phyloP scores from a whole-genome alignment of 1,140 invertebrate species.

The Conus ventricosus region DNA sequence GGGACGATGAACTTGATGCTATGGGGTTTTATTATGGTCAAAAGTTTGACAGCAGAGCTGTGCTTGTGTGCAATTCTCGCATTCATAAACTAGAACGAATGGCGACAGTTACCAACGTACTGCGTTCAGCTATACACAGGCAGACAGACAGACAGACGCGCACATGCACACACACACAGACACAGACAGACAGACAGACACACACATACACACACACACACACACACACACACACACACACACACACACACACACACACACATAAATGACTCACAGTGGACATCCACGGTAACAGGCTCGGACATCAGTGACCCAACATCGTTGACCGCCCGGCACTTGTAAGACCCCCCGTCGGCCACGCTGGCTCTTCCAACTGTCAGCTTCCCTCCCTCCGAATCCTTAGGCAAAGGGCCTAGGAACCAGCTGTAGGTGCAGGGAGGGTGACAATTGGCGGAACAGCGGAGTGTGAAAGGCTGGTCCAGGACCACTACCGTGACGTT shows the following conservation, averaged over 20 bases:
- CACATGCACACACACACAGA: no score
- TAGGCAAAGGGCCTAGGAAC: not conserved
- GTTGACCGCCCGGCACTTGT: constrained; percentile 34
- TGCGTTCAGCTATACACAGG: no score
- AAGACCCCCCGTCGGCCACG: constrained; percentile 16
- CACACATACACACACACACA: not conserved
- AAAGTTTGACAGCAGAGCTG: no score
- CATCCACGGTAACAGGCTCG: constrained; percentile 15
- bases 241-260: constrained; percentile 20
- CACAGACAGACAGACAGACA: no score
- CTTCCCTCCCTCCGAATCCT: constrained; percentile 28
- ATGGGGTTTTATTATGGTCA: no score
- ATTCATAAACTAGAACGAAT: no score
- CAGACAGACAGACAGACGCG: no score
- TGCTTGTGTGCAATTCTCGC: no score
- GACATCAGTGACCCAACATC: constrained; percentile 14
- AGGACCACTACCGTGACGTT: not conserved
- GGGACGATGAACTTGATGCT: no score
- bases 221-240: not conserved
- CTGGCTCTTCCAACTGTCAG: constrained; percentile 19
- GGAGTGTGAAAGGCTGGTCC: constrained; percentile 16
- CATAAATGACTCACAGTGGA: constrained; percentile 32
- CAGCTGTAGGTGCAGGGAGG: constrained; percentile 33
- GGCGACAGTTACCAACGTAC: no score
- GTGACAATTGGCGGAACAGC: constrained; percentile 38